Evolutionary conservation across 1,140 invertebrate genomes (phyloP).

Genomic region (Laupala kohalensis): DNA sequence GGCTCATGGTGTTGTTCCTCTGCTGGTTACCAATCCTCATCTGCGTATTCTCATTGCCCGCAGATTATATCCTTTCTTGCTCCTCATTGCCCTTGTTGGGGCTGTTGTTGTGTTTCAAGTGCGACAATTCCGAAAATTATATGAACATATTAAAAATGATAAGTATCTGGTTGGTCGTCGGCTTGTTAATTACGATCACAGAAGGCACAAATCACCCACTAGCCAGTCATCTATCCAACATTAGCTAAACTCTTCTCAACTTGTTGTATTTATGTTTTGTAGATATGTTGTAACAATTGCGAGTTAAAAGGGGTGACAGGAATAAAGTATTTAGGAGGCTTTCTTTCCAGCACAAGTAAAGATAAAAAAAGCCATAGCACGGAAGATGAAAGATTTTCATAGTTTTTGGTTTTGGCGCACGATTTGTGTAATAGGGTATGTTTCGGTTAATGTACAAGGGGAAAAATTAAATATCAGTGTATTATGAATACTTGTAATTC

Average conservation of each 20-base stretch:
- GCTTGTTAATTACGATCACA: slow-evolving; percentile 88
- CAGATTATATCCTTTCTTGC: slow-evolving; percentile 81
- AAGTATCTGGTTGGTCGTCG: slow-evolving; percentile 93
- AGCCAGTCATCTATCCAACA: slow-evolving; percentile 6
- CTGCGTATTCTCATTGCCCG: slow-evolving; percentile 65
- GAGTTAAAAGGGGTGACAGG: background rate
- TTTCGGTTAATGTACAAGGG: background rate
- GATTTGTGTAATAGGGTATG: background rate
- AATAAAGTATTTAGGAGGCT: background rate
- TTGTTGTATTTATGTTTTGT: background rate
- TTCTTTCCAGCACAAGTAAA: background rate
- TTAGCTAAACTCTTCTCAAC: background rate
- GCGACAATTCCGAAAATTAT: slow-evolving; percentile 82
- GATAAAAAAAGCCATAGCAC: background rate
- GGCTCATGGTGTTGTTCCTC: slow-evolving; percentile 68
- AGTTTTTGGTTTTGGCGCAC: background rate
- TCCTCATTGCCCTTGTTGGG: slow-evolving; percentile 52
- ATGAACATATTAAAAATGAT: slow-evolving; percentile 98
- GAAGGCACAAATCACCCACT: slow-evolving; percentile 27
- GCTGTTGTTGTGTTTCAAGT: slow-evolving; percentile 64
- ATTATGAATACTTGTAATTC: no score
- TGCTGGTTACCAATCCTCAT: slow-evolving; percentile 57
- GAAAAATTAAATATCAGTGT: background rate
- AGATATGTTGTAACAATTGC: background rate
- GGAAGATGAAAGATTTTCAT: background rate